phyloP scores from a whole-genome alignment of 2,797 vertebrate species.

The Poeciliopsis presidionis region DNA sequence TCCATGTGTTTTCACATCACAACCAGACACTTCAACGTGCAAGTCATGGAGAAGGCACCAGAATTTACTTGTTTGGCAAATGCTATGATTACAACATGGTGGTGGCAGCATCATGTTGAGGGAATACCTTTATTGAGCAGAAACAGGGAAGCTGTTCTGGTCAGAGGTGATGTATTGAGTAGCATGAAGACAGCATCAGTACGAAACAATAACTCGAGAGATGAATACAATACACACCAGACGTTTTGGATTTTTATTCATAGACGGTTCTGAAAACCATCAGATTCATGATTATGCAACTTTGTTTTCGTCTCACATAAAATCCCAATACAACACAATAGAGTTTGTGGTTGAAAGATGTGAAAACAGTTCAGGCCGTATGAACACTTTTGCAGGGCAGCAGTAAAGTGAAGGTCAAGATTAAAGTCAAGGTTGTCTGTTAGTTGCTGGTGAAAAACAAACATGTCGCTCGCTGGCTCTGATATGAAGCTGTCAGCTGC shows the following conservation, averaged over 20 bases:
- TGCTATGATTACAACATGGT: not conserved
- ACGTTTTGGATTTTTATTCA: not conserved
- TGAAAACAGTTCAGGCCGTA: not conserved
- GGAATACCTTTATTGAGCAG: not conserved
- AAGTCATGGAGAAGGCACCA: not conserved
- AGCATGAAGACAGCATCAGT: not conserved
- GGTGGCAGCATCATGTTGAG: not conserved
- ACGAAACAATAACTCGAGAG: not conserved
- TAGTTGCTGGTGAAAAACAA: constrained; percentile 4
- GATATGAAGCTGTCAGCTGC: constrained; percentile 7
- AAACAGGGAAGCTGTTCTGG: not conserved
- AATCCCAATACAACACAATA: not conserved
- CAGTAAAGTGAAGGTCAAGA: not conserved
- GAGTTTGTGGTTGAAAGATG: not conserved
- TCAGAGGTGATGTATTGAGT: not conserved
- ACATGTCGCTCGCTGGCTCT: not conserved
- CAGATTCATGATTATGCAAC: not conserved
- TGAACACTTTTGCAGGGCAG: not conserved
- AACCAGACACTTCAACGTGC: not conserved
- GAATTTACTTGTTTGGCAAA: not conserved
- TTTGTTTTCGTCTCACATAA: not conserved
- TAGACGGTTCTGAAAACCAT: not conserved
- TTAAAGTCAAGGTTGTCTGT: constrained; percentile 3
- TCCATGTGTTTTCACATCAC: not conserved
- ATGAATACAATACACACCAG: not conserved